Evolutionary conservation across 1,140 invertebrate species (phyloP).

Genomic region (Aphelenchoides besseyi): DNA sequence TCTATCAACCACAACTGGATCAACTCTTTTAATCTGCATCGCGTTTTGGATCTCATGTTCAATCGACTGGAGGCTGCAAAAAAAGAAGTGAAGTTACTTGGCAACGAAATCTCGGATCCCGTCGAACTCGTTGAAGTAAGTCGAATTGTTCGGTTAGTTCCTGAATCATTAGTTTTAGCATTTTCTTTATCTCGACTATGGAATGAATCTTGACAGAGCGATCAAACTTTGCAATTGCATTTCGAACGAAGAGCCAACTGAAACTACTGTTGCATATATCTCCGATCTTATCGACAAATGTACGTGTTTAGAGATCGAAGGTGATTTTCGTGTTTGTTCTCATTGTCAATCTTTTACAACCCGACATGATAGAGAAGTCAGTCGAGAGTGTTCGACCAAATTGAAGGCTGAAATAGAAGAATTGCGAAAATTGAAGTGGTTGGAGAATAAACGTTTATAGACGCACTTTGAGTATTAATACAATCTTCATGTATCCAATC

Average conservation of each 20-base stretch:
- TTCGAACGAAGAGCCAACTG: background rate
- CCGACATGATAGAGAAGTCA: background rate
- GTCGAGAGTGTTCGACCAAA: background rate
- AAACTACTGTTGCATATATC: background rate
- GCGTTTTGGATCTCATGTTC: slow-evolving; percentile 73
- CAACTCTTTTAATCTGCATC: slow-evolving; percentile 80
- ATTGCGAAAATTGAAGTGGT: background rate
- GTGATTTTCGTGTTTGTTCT: background rate
- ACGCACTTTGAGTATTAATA: background rate
- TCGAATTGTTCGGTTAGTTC: background rate
- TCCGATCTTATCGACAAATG: background rate
- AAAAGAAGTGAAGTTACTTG: slow-evolving; percentile 19
- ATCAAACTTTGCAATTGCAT: background rate
- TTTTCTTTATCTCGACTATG: slow-evolving; percentile 15
- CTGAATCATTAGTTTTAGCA: slow-evolving; percentile 5
- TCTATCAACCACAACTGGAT: slow-evolving; percentile 97
- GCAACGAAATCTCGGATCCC: background rate
- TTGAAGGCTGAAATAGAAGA: background rate
- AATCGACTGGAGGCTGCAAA: slow-evolving; percentile 70
- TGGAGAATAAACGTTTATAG: background rate
- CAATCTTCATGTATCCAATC: background rate
- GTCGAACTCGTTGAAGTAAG: background rate
- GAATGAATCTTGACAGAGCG: slow-evolving; percentile 11
- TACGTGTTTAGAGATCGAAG: background rate
- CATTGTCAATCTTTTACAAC: background rate